These are phyloP conservation scores for Rhagophthalmus giganteus DNA, from an alignment of 2,888 invertebrate genomes.

Conservation along the genomic window DNA sequence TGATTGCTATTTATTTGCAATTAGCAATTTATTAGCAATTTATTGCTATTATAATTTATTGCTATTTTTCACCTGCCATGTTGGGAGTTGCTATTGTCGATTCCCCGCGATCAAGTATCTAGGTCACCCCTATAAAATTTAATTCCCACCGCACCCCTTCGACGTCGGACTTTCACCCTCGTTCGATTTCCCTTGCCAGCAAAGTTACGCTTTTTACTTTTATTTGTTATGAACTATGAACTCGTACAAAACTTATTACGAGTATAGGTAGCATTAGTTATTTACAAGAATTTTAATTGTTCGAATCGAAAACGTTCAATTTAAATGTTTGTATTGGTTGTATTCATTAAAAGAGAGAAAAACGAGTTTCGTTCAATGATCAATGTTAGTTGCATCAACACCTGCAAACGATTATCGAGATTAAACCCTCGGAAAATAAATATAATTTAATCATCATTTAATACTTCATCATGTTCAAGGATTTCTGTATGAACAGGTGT, in stretches of 20 bases:
- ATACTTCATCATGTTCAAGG: conserved; percentile 3
- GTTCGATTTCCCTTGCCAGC: conserved; percentile 6
- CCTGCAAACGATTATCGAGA: conserved; percentile 1
- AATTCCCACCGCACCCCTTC: conserved; percentile 20
- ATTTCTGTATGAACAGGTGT: conserved; percentile 8
- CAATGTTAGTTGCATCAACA: not conserved
- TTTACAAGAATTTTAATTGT: no score
- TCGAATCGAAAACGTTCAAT: no score
- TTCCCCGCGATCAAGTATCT: conserved; percentile 14
- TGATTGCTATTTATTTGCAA: conserved; percentile 26
- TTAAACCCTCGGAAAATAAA: conserved; percentile 2
- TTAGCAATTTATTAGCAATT: no score
- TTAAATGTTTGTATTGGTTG: no score
- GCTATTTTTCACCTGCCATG: conserved; percentile 28
- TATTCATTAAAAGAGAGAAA: no score
- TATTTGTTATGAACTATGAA: no score
- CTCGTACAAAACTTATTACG: no score
- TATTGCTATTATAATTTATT: no score
- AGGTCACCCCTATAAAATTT: conserved; percentile 21
- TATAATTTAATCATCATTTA: not conserved
- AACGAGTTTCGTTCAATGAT: not conserved
- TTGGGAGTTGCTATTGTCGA: conserved; percentile 16
- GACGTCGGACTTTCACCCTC: conserved; percentile 7
- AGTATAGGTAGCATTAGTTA: no score
- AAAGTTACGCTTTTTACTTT: conserved; percentile 5